A percentile compares a stretch with the other conserved stretches of the same genome.
Evolutionary conservation across 2,797 vertebrate genomes (phyloP).

Genomic region (Sorex maritimensis): DNA sequence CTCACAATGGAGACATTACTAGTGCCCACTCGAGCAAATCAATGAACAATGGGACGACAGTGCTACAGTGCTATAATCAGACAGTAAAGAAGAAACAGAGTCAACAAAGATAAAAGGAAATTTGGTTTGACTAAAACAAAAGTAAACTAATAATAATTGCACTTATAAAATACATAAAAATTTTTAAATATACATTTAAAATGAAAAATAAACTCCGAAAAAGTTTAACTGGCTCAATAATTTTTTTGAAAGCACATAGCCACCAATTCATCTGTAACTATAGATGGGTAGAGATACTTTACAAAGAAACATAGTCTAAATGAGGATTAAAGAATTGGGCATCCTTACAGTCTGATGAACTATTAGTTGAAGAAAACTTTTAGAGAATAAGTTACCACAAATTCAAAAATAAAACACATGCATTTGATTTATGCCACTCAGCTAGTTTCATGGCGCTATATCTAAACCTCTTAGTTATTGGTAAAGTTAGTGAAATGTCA

Average conservation of each 20-base stretch:
- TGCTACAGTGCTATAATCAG: too few relatives aligned
- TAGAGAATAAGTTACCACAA: background rate
- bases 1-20: too few relatives aligned
- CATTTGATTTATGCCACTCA: background rate
- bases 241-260: background rate
- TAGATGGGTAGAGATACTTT: background rate
- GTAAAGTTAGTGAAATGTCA: background rate
- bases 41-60: too few relatives aligned
- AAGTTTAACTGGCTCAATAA: background rate
- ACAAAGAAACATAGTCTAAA: background rate
- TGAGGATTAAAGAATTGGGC: background rate
- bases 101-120: background rate
- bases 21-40: too few relatives aligned
- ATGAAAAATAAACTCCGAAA: background rate
- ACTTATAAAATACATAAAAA: background rate
- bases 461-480: background rate
- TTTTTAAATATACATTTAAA: background rate
- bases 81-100: background rate
- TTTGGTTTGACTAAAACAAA: background rate
- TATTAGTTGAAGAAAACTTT: background rate
- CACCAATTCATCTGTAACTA: background rate
- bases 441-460: background rate
- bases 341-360: background rate
- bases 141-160: background rate
- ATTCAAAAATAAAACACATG: background rate